These are phyloP conservation scores for Antitype chi DNA, from an alignment of 2,888 invertebrate genomes.

Conservation along the genomic window DNA sequence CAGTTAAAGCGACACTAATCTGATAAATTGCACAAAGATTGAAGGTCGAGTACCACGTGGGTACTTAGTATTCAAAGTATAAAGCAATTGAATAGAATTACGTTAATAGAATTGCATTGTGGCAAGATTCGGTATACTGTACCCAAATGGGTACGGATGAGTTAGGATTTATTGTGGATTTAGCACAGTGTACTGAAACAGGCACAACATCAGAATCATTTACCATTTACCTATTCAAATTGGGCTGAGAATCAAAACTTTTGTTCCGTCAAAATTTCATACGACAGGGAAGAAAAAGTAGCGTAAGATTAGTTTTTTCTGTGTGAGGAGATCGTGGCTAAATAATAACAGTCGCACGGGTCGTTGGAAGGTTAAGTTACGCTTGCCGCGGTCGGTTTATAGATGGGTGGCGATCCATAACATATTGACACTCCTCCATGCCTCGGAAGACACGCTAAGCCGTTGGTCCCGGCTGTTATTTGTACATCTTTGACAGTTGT, in stretches of 20 bases:
- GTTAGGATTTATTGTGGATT: background rate
- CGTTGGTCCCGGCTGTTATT: too few relatives aligned
- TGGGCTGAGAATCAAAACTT: background rate
- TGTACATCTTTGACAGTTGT: too few relatives aligned
- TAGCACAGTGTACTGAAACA: background rate
- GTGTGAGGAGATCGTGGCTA: too few relatives aligned
- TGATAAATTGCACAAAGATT: background rate
- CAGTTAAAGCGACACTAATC: conserved; percentile 1
- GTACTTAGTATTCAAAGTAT: background rate
- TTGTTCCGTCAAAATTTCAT: background rate
- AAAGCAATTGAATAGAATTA: conserved; percentile 25
- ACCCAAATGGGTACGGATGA: background rate
- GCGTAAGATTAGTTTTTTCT: background rate
- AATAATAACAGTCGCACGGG: too few relatives aligned
- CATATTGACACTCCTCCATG: too few relatives aligned
- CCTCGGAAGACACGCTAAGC: too few relatives aligned
- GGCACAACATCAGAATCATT: background rate
- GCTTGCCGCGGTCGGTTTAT: too few relatives aligned
- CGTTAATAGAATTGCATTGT: background rate
- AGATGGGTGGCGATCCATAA: too few relatives aligned
- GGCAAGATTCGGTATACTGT: background rate
- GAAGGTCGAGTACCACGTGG: conserved; percentile 4
- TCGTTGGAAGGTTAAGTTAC: too few relatives aligned
- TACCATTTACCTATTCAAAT: too few relatives aligned
- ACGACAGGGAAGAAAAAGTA: background rate